A percentile compares a stretch with the other conserved stretches of the same genome.
Evolutionary conservation across 1,140 invertebrate species (phyloP).

Genomic region (Dendroctonus ponderosae): DNA sequence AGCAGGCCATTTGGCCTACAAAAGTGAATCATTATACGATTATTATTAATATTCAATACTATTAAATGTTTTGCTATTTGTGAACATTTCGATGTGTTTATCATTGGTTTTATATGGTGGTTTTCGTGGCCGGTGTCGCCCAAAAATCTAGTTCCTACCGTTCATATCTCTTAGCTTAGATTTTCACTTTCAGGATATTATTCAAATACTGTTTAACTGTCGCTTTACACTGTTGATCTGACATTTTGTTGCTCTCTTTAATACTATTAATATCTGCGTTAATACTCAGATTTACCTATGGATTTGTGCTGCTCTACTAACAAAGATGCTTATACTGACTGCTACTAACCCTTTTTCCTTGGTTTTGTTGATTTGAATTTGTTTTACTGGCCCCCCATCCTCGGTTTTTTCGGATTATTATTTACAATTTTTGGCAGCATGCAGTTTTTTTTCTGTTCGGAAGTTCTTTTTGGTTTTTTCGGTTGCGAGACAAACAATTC

Average conservation of each 20-base stretch:
- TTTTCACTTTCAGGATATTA: background rate
- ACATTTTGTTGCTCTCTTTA: constrained; percentile 2
- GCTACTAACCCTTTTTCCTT: background rate
- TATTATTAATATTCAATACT: constrained; percentile 54
- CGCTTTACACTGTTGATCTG: constrained; percentile 11
- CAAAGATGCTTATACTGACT: constrained; percentile 12
- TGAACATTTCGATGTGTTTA: constrained; percentile 38
- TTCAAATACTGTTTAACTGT: background rate
- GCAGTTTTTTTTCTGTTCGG: background rate
- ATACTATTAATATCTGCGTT: background rate
- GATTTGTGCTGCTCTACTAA: background rate
- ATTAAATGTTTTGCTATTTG: constrained; percentile 46
- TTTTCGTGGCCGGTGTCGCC: constrained; percentile 37
- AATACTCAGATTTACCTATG: constrained; percentile 15
- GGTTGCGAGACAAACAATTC: too few species aligned
- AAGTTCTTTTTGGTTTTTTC: background rate
- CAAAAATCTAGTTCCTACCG: constrained; percentile 49
- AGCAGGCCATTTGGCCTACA: too few species aligned
- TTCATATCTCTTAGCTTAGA: constrained; percentile 15
- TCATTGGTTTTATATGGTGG: constrained; percentile 11
- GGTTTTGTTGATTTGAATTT: background rate
- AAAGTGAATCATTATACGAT: too few species aligned
- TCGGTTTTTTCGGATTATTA: too few species aligned
- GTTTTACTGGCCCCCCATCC: constrained; percentile 5
- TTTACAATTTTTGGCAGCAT: background rate